Conservation (phyloP, 1,140 invertebrate species). For the Drosophila serrata region DNA sequence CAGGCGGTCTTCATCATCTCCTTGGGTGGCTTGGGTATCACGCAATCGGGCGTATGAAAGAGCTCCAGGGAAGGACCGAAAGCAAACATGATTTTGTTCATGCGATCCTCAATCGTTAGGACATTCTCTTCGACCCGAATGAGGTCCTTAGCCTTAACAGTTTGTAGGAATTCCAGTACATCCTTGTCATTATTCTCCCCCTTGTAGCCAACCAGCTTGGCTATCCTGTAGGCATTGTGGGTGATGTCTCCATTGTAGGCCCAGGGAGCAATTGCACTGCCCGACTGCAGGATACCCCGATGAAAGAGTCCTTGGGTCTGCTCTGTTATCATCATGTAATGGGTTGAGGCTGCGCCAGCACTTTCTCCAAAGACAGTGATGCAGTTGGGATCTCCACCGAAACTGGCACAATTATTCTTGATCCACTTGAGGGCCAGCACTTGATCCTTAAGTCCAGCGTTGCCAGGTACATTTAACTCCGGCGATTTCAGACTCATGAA, state of each 20-base stretch:
- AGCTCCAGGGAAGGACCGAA: constrained; percentile 84
- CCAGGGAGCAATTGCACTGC: constrained; percentile 71
- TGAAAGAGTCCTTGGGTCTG: constrained; percentile 86
- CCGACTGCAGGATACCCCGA: constrained; percentile 85
- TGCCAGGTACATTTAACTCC: constrained; percentile 86
- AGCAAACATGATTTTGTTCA: constrained; percentile 63
- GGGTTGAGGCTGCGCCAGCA: constrained; percentile 85
- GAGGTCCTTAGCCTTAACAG: constrained; percentile 86
- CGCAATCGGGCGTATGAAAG: constrained; percentile 65
- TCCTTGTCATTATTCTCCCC: constrained; percentile 78
- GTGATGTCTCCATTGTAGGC: constrained; percentile 58
- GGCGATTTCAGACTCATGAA: constrained; percentile 72
- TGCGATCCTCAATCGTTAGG: constrained; percentile 60
- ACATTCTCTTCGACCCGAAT: constrained; percentile 82
- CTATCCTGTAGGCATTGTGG: constrained; percentile 61
- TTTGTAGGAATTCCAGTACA: constrained; percentile 67
- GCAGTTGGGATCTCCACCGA: constrained; percentile 86
- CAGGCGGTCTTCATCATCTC: constrained; percentile 81
- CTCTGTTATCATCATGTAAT: constrained; percentile 88
- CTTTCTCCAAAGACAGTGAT: constrained; percentile 86
- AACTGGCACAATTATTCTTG: constrained; percentile 88
- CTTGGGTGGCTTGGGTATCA: constrained; percentile 76
- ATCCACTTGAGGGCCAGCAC: constrained; percentile 89
- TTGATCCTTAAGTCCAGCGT: constrained; percentile 89
- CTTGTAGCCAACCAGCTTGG: constrained; percentile 74